Conservation (phyloP, 2,797 vertebrate genomes). For the Scolopax rusticola region DNA sequence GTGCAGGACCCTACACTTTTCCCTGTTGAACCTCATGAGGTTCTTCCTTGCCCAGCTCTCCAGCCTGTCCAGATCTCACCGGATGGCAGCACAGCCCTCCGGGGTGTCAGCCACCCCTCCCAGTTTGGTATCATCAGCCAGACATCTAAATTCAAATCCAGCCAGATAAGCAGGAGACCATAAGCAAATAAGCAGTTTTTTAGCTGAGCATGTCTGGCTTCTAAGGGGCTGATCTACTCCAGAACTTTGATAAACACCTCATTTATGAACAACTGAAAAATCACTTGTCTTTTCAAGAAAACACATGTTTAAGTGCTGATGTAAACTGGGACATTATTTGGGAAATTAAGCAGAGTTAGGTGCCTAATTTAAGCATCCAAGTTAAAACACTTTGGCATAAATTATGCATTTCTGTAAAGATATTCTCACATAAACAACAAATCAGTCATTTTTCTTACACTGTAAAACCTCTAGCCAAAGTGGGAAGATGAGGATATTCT, state of each 20-base stretch:
- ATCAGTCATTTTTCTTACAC: background rate
- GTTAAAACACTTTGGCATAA: constrained; percentile 11
- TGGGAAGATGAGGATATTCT: background rate
- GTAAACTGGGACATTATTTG: constrained; percentile 46
- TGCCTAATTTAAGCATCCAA: constrained; percentile 17
- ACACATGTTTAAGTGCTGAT: background rate
- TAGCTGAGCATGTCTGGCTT: background rate
- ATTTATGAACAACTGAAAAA: background rate
- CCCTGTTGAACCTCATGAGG: no score
- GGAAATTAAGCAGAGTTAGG: constrained; percentile 34
- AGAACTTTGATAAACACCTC: background rate
- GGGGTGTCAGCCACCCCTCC: no score
- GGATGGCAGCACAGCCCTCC: no score
- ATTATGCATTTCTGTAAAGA: constrained; percentile 22
- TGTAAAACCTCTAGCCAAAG: background rate
- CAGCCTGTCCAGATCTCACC: no score
- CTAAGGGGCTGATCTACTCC: background rate
- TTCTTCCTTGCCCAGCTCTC: no score
- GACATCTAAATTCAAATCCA: background rate
- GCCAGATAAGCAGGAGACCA: background rate
- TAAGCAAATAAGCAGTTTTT: background rate
- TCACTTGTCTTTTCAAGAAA: background rate
- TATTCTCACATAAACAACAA: background rate
- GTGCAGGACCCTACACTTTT: no score
- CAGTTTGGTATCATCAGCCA: background rate